Evolutionary conservation across 2,113 vertebrate genomes (phyloP).

Genomic region (Varanus komodoensis): DNA sequence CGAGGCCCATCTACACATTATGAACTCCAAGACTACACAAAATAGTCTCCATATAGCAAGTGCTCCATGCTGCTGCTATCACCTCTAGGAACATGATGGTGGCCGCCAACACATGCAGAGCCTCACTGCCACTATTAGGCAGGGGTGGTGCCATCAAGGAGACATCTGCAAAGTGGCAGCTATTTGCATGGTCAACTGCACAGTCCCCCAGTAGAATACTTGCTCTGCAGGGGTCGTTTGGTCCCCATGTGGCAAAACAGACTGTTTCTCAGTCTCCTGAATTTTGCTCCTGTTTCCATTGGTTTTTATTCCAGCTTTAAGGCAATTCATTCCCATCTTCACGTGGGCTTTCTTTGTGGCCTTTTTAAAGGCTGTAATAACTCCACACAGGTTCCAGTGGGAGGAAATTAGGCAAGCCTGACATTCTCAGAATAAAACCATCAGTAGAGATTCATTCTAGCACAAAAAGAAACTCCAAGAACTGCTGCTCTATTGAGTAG

Average conservation of each 20-base stretch:
- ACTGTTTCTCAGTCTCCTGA: background rate
- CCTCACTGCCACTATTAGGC: background rate
- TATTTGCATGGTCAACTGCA: background rate
- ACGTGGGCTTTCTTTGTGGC: background rate
- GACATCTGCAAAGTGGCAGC: background rate
- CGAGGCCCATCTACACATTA: background rate
- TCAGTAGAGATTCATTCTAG: background rate
- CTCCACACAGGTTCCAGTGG: background rate
- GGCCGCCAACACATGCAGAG: background rate
- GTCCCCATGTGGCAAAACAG: background rate
- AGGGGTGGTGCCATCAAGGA: background rate
- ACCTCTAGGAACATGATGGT: background rate
- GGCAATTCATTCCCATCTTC: background rate
- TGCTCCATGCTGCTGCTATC: background rate
- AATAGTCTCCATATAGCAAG: background rate
- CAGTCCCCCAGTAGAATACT: background rate
- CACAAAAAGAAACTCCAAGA: background rate
- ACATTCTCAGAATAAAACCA: background rate
- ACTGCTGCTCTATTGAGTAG: background rate
- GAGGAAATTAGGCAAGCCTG: background rate
- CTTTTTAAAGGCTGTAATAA: background rate
- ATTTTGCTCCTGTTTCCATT: background rate
- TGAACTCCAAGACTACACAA: background rate
- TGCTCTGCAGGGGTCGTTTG: background rate
- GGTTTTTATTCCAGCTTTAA: background rate